Evolutionary conservation across 2,888 invertebrate species (phyloP).

Genomic region (Scrobipalpa atriplicella): DNA sequence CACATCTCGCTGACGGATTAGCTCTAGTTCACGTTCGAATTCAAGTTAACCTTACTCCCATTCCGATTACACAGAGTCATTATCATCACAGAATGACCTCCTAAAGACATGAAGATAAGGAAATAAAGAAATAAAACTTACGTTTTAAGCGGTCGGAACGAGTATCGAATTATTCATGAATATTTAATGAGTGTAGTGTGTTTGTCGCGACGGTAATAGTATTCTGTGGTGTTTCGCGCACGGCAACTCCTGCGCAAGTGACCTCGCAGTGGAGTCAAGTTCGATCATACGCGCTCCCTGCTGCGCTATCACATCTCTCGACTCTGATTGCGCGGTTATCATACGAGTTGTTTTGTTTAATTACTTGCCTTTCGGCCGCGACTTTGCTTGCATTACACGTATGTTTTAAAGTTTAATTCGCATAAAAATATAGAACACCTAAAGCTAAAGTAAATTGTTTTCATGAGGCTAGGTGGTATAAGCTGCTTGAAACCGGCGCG

Average conservation of each 20-base stretch:
- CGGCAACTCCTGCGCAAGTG: background rate
- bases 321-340: conserved; percentile 2
- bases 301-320: conserved; percentile 6
- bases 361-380: background rate
- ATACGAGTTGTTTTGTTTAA: background rate
- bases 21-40: background rate
- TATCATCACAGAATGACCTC: background rate
- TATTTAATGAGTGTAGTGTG: background rate
- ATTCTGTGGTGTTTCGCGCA: no score
- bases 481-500: no score
- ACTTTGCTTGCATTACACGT: background rate
- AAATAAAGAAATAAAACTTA: background rate
- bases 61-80: background rate
- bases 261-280: background rate
- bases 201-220: no score
- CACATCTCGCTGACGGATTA: background rate
- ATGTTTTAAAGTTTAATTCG: no score
- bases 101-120: background rate
- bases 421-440: no score
- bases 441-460: no score
- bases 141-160: background rate
- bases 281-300: background rate
- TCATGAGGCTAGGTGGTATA: no score
- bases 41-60: conserved; percentile 9
- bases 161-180: background rate